Evolutionary conservation across 2,888 invertebrate species (phyloP), one percentile per base, ranked within the genome.

Genomic region (Epistrophe grossulariae): DNA sequence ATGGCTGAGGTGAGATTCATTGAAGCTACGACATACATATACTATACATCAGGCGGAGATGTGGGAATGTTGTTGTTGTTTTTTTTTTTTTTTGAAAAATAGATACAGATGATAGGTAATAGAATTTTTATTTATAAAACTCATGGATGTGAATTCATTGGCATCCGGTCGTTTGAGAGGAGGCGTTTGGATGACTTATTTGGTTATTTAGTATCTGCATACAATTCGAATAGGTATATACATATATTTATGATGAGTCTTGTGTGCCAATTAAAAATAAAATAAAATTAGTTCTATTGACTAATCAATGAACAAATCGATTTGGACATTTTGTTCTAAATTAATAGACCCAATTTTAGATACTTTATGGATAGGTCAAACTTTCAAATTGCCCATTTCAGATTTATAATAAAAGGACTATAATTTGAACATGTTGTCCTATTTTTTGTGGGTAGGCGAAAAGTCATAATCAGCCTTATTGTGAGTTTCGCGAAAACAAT

Each of bases 1-100:
- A 84, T 70, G 79, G 38, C 50, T 79, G 79, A 84, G 79, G 79
- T 84, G 83, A 74, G 81, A 80, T 84, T 77, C 77, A 62, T 72
- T 81, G 68, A 68, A 57, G 77, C 74, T 84, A 50, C 78, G 78
- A 82, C 85, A 81, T 2, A 24, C 24, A 24, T 24, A 24, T 24
- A 24, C 24, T 24, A 24, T 6, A 68, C 19, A n/a, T n/a, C n/a
- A 10, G 24, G 24, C 24, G 57, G 57, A 43, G 35, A 64, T 57
- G 45, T 35, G 38, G 48, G 28, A 68, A 60, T 10, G 3, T 50
- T 55, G 50, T 35, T 57, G 45, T 62, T 15, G 55, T 57, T 62
- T 17, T 35, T 35, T 35, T 35, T 35, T 35, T 35, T 35, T 55
- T 66, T 76, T 76, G n/a, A 72, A 57, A 73, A 66, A 72, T 28